Evolutionary conservation across 2,113 vertebrate species (phyloP).

Genomic region (Poeciliopsis turrubarensis): DNA sequence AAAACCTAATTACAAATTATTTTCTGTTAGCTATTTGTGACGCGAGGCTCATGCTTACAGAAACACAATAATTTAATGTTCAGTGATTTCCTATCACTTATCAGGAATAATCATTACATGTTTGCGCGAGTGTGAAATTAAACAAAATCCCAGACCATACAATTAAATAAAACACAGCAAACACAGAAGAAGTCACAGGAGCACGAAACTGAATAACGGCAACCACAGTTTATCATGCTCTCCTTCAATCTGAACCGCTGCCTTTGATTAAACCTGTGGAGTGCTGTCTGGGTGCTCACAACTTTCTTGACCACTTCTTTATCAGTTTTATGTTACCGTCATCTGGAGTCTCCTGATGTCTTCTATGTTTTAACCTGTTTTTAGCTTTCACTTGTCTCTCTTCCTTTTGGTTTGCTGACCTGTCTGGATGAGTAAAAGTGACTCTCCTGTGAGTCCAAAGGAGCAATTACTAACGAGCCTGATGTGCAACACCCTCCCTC

Average conservation of each 20-base stretch:
- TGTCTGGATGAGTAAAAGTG: slow-evolving; percentile 72
- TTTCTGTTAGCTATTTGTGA: slow-evolving; percentile 38
- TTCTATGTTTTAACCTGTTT: slow-evolving; percentile 37
- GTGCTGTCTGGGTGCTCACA: slow-evolving; percentile 18
- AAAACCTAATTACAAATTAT: slow-evolving; percentile 40
- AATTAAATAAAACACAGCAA: slow-evolving; percentile 69
- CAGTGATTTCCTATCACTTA: slow-evolving; percentile 72
- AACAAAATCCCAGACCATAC: slow-evolving; percentile 72
- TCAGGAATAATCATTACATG: slow-evolving; percentile 74
- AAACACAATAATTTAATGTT: slow-evolving; percentile 61
- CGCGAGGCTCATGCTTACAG: slow-evolving; percentile 43
- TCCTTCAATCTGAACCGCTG: slow-evolving; percentile 29
- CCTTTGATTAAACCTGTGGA: slow-evolving; percentile 41
- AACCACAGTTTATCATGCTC: slow-evolving; percentile 45
- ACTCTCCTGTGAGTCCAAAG: slow-evolving; percentile 68
- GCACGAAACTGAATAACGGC: slow-evolving; percentile 50
- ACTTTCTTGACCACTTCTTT: slow-evolving; percentile 26
- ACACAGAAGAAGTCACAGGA: slow-evolving; percentile 56
- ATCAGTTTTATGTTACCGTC: slow-evolving; percentile 15
- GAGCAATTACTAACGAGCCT: slow-evolving; percentile 80
- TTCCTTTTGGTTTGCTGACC: slow-evolving; percentile 50
- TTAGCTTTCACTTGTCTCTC: slow-evolving; percentile 31
- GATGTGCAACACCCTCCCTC: slow-evolving; percentile 60
- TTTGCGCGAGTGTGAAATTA: slow-evolving; percentile 79
- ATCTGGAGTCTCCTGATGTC: slow-evolving; percentile 23